A percentile compares a stretch with the other conserved stretches of the same genome.
These are phyloP conservation scores for Heptranchias perlo DNA, from an alignment of 2,113 vertebrate species.

Conservation along the genomic window DNA sequence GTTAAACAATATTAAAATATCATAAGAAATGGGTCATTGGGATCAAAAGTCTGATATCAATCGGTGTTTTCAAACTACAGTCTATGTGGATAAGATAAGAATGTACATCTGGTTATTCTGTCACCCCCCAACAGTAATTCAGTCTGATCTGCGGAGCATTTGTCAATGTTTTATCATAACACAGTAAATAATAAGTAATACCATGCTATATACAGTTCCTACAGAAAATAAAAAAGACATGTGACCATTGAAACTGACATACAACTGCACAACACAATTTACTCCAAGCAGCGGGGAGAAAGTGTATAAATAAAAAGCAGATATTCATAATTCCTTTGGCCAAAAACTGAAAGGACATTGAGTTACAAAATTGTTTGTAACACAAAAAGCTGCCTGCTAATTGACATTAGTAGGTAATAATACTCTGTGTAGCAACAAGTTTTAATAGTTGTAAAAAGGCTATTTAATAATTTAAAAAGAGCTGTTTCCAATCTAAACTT, in stretches of 20 bases:
- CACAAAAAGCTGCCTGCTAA: neutral
- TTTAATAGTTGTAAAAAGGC: neutral
- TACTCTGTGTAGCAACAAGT: neutral
- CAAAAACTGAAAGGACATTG: conserved; percentile 1
- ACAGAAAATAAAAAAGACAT: neutral
- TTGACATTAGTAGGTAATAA: neutral
- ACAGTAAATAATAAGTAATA: neutral
- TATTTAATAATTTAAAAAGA: neutral
- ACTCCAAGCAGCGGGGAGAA: neutral
- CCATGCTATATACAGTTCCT: neutral
- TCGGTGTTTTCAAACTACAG: neutral
- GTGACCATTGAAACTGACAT: neutral
- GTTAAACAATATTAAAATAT: neutral
- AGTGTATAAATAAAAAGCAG: neutral
- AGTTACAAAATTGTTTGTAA: neutral
- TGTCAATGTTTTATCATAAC: conserved; percentile 16
- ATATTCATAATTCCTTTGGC: neutral
- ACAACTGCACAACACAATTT: neutral
- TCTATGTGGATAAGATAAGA: neutral
- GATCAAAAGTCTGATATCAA: neutral
- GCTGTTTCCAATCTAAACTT: neutral
- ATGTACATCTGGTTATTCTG: neutral
- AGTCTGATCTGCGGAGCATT: neutral
- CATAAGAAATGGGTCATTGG: neutral
- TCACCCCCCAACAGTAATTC: neutral